Evolutionary conservation across 2,888 invertebrate species (phyloP), one percentile per base, ranked within the genome.

Genomic region (Abscondita cerata): DNA sequence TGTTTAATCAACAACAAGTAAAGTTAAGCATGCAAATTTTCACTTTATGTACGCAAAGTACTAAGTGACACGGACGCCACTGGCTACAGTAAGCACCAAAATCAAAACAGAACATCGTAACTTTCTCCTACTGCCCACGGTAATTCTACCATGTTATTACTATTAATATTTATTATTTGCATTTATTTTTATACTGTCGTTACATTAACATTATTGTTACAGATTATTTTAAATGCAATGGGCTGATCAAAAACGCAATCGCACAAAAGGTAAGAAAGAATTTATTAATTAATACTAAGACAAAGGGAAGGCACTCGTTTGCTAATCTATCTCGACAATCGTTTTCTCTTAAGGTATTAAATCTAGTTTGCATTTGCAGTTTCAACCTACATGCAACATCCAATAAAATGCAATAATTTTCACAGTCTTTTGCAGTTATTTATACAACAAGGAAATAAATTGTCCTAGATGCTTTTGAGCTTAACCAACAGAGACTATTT

Each of bases 61-160:
- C 6, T 25, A n/a, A 25, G 25, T 25, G 25, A 6, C 25, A 20
- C 40, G 62, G 25, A 59, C 62, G 58, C 59, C 62, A 59, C 52
- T 55, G 54, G 31, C 60, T 57, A 59, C 57, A 25, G 55, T 53
- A 64, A 53, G 52, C 57, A 59, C 55, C 69, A 66, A 69, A 73
- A 74, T 73, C 71, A 70, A 73, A 73, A 64, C 72, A 73, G 71
- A 73, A 66, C 72, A 73, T 73, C 72, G 70, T 71, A 72, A 73
- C 74, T 74, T 74, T 74, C 74, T 72, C 73, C 63, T 63, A 69
- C 70, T 70, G 72, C 74, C 73, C 66, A 70, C 71, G 69, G 70
- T 68, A 59, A 64, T 66, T 65, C 58, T 59, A 59, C 63, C 62
- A 55, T 72, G 67, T 73, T 71, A 71, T 73, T 74, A 59, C 51